phyloP scores from a whole-genome alignment of 2,888 invertebrate genomes.

The Pediacus dermestoides region DNA sequence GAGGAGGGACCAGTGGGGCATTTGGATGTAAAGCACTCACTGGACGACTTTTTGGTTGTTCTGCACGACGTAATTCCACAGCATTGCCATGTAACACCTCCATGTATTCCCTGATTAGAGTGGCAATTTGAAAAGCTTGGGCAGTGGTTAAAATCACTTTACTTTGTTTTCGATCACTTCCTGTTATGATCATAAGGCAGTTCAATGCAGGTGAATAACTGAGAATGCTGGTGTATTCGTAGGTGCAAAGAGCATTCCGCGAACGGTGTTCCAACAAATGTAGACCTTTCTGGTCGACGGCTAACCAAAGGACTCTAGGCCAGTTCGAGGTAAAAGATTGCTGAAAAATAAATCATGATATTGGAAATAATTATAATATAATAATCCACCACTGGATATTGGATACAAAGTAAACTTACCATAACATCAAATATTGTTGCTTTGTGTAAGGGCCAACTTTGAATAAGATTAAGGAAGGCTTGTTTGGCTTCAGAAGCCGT shows the following conservation, averaged over 20 bases:
- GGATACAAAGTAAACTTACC: constrained; percentile 54
- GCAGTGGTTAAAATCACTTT: constrained; percentile 89
- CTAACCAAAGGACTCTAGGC: constrained; percentile 89
- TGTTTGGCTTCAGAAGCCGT: constrained; percentile 84
- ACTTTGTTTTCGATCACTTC: constrained; percentile 85
- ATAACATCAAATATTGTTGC: constrained; percentile 94
- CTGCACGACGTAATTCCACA: constrained; percentile 40
- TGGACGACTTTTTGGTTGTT: constrained; percentile 49
- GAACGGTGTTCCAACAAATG: constrained; percentile 86
- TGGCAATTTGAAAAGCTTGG: constrained; percentile 90
- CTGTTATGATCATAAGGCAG: constrained; percentile 89
- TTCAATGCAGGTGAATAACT: constrained; percentile 90
- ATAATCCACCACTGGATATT: constrained; percentile 2
- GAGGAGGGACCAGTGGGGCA: constrained; percentile 57
- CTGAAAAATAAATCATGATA: constrained; percentile 49
- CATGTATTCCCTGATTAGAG: constrained; percentile 85
- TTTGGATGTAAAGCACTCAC: constrained; percentile 50
- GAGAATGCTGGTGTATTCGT: constrained; percentile 84
- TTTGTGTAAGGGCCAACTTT: constrained; percentile 89
- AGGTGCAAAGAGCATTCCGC: constrained; percentile 84
- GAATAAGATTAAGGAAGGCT: constrained; percentile 86
- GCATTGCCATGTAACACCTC: constrained; percentile 52
- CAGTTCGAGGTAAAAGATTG: constrained; percentile 96
- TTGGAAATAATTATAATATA: constrained; percentile 9
- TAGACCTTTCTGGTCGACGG: constrained; percentile 88